Evolutionary conservation across 2,888 invertebrate species (phyloP).

Genomic region (Troglohyphantes excavatus): DNA sequence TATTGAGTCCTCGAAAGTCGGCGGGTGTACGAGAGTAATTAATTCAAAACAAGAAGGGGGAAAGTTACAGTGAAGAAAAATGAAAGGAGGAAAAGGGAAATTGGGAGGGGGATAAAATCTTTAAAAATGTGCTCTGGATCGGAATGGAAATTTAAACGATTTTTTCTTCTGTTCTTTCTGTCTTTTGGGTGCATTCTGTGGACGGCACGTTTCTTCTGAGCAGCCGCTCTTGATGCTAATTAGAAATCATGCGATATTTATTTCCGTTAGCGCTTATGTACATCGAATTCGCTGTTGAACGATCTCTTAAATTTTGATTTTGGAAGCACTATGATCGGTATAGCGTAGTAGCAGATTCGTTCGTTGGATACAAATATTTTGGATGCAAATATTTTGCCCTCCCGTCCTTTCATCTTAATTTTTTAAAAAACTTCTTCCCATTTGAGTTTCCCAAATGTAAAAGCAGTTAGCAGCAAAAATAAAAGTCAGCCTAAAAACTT

Average conservation of each 20-base stretch:
- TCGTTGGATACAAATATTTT: too few relatives aligned
- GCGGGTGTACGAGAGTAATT: constrained; percentile 68
- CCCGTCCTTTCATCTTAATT: too few relatives aligned
- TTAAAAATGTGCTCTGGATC: constrained; percentile 71
- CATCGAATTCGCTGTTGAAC: not conserved
- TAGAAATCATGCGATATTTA: not conserved
- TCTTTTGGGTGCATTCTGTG: not conserved
- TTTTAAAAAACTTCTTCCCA: too few relatives aligned
- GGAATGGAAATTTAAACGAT: constrained; percentile 74
- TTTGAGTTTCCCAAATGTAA: too few relatives aligned
- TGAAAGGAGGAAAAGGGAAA: constrained; percentile 68
- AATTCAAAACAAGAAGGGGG: constrained; percentile 75
- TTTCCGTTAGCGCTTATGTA: not conserved
- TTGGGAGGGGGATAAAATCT: constrained; percentile 40
- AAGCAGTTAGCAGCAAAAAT: too few relatives aligned
- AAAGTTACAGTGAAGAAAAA: constrained; percentile 70
- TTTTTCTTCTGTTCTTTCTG: constrained; percentile 25
- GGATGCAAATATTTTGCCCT: too few relatives aligned
- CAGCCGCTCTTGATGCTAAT: constrained; percentile 5
- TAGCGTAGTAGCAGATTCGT: too few relatives aligned
- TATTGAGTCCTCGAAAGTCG: constrained; percentile 71
- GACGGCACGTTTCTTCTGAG: not conserved
- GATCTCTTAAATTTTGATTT: too few relatives aligned
- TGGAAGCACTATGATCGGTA: too few relatives aligned
- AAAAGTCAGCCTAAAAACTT: too few relatives aligned